These are phyloP conservation scores for Amphiprion percula DNA, from an alignment of 2,113 vertebrate species.

Conservation along the genomic window DNA sequence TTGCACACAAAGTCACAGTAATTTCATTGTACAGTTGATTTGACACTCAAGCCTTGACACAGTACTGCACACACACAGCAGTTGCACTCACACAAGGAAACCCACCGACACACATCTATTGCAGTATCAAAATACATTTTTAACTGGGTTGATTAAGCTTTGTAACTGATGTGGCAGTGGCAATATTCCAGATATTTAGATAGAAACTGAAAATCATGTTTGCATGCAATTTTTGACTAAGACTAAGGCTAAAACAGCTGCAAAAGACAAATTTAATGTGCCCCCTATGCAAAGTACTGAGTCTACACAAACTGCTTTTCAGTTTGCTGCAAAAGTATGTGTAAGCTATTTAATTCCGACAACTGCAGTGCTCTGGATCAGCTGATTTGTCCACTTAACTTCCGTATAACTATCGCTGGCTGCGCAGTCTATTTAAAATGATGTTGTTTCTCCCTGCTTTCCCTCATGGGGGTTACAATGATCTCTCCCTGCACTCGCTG, in stretches of 20 bases:
- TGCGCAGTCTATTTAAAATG: constrained; percentile 51
- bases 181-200: neutral
- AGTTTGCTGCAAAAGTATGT: neutral
- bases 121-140: neutral
- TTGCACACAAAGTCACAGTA: neutral
- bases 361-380: constrained; percentile 14
- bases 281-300: too few species aligned
- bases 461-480: constrained; percentile 47
- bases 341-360: constrained; percentile 15
- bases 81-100: neutral
- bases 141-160: constrained; percentile 9
- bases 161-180: neutral
- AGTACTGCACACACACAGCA: neutral
- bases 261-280: neutral
- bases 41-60: neutral
- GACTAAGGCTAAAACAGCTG: neutral
- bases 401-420: constrained; percentile 40
- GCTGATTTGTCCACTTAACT: constrained; percentile 39
- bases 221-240: neutral
- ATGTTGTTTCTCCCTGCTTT: constrained; percentile 16
- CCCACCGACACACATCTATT: neutral
- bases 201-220: neutral
- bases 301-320: too few species aligned
- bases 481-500: constrained; percentile 46
- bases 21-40: neutral